Evolutionary conservation across 2,888 invertebrate genomes (phyloP).

Genomic region (Rhagophthalmus giganteus): DNA sequence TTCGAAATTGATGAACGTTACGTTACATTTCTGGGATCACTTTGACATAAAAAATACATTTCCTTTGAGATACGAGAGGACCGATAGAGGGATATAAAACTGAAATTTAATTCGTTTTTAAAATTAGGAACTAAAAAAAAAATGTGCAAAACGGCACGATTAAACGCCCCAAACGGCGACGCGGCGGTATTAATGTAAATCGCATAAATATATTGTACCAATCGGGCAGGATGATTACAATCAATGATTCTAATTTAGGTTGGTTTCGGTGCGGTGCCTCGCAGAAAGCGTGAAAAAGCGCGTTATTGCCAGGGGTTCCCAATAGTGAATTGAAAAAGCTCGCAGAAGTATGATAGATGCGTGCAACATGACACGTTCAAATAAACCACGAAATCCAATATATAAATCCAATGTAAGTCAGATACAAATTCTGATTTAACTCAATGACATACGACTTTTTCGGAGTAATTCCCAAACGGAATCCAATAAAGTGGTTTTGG

Average conservation of each 20-base stretch:
- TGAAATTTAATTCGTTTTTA: too few relatives aligned
- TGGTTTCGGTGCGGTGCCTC: conserved; percentile 11
- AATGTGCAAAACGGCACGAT: conserved; percentile 2
- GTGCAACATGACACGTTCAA: conserved; percentile 34
- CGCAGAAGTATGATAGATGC: conserved; percentile 26
- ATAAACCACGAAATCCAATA: conserved; percentile 38
- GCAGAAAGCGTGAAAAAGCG: conserved; percentile 19
- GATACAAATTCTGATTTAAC: conserved; percentile 37
- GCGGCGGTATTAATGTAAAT: conserved; percentile 6
- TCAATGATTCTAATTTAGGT: conserved; percentile 20
- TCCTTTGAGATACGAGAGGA: too few relatives aligned
- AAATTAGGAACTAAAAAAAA: too few relatives aligned
- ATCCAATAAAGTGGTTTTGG: conserved; percentile 34
- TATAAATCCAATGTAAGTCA: conserved; percentile 34
- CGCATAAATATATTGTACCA: conserved; percentile 16
- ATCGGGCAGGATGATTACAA: conserved; percentile 16
- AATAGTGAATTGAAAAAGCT: conserved; percentile 13
- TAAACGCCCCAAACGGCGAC: not conserved
- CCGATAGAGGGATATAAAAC: too few relatives aligned
- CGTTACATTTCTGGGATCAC: too few relatives aligned
- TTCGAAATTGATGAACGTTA: too few relatives aligned
- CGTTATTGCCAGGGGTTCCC: conserved; percentile 10
- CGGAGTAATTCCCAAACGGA: conserved; percentile 34
- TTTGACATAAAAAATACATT: too few relatives aligned
- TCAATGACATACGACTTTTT: conserved; percentile 39